Evolutionary conservation across 1,140 invertebrate species (phyloP), one percentile per base, ranked within the genome.

Genomic region (Leptopilina boulardi): DNA sequence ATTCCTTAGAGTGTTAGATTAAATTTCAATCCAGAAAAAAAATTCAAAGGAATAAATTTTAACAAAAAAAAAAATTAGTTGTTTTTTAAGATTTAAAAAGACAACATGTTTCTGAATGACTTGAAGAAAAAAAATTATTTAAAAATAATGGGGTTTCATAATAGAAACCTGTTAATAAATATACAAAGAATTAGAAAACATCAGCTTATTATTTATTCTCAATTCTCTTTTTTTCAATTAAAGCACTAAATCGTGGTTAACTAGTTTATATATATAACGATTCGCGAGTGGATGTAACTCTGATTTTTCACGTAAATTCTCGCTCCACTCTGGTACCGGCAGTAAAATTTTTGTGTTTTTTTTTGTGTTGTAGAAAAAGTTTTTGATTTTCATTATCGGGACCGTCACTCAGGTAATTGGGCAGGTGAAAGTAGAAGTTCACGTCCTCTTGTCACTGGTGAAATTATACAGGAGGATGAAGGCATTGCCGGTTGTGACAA

Each of bases 351-450:
- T 38, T 79, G 77, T 84, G 81, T 86, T 84, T 77, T 73, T 75
- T 80, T 74, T 74, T 80, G 77, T 77, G 71, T 83, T 76, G 84
- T 87, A 86, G 77, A 87, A 87, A 85, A 88, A 73, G 74, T 84
- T 38, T 70, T 38, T 3, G 5, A 84, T 83, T 66, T 74, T 51
- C 3, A 34, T 42, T 30, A 38, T 77, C 3, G 78, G 54, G 76
- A 44, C 54, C 75, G 80, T 86, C 84, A 87, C 74, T 90, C 87
- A 70, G 86, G 83, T 74, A 90, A 82, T 80, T 90, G 88, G 44
- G 88, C 85, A 54, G 89, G 87, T 44, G 87, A 90, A 26, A 90
- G 85, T 70, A 90, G 73, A 44, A 90, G 86, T 77, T 90, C 89
- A 71, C 85, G 86, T 79, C 80, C 86, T 34, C 86, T 87, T 34